These are phyloP conservation scores for Odontesthes bonariensis DNA, from an alignment of 2,113 vertebrate genomes.

Conservation along the genomic window DNA sequence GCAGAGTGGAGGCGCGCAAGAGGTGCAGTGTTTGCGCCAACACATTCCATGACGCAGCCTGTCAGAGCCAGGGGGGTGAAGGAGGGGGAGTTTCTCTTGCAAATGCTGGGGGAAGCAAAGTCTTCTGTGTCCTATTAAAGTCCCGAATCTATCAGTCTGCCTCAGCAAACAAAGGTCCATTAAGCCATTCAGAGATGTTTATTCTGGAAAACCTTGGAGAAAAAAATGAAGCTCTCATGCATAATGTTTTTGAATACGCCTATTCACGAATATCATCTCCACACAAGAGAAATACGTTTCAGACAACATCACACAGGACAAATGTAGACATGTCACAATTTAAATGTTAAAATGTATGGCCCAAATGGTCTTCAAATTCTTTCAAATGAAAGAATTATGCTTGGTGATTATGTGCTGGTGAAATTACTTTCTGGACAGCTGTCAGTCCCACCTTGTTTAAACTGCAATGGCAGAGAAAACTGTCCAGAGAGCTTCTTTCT, in stretches of 20 bases:
- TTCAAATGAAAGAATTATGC: not conserved
- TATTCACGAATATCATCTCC: too few relatives aligned
- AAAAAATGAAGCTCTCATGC: not conserved
- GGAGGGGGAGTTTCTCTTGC: constrained; percentile 17
- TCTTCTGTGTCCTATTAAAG: constrained; percentile 20
- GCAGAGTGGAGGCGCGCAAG: constrained; percentile 57
- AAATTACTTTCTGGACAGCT: not conserved
- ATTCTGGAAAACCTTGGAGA: not conserved
- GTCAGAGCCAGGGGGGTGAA: constrained; percentile 27
- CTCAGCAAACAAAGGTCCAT: constrained; percentile 24
- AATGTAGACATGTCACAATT: not conserved
- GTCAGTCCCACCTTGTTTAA: too few relatives aligned
- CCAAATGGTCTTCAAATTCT: not conserved
- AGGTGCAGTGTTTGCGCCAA: constrained; percentile 47
- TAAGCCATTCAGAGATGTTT: not conserved
- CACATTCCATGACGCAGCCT: constrained; percentile 62
- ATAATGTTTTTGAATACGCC: not conserved
- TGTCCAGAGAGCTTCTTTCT: not conserved
- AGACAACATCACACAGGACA: not conserved
- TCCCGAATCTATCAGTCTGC: constrained; percentile 19
- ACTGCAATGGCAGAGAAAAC: not conserved
- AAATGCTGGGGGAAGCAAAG: constrained; percentile 26
- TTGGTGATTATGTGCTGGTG: not conserved
- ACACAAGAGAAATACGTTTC: not conserved
- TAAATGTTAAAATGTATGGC: not conserved